Conservation (phyloP, 2,797 vertebrate genomes). For the Miichthys miiuy region DNA sequence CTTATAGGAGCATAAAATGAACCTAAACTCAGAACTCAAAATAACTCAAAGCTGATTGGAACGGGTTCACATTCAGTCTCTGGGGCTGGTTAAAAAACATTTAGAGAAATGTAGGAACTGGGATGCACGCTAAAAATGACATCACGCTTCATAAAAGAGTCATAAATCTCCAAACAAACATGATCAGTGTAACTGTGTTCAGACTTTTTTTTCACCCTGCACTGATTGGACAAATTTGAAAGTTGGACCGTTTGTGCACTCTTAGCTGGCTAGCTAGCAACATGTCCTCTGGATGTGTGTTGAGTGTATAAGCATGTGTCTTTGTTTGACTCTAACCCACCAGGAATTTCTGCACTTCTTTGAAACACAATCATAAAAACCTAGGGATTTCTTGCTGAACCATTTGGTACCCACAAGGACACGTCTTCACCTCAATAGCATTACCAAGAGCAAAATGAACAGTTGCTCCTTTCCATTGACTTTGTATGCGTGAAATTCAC, state of each 20-base stretch:
- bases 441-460: neutral
- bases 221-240: neutral
- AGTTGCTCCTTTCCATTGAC: neutral
- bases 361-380: neutral
- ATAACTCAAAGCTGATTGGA: neutral
- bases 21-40: neutral
- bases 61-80: neutral
- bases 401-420: neutral
- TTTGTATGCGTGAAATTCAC: neutral
- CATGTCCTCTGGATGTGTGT: no score
- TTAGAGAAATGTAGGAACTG: neutral
- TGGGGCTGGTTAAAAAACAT: constrained; percentile 6
- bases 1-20: neutral
- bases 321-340: neutral
- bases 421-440: neutral
- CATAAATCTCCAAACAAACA: neutral
- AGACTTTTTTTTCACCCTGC: neutral
- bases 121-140: neutral
- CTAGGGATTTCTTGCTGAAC: neutral
- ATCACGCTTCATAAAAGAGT: neutral
- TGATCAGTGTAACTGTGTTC: neutral
- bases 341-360: neutral
- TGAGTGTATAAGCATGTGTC: neutral
- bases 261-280: neutral
- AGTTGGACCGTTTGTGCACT: neutral